These are phyloP conservation scores for Scaptomyza polygonia DNA, from an alignment of 2,888 invertebrate genomes.

Conservation along the genomic window DNA sequence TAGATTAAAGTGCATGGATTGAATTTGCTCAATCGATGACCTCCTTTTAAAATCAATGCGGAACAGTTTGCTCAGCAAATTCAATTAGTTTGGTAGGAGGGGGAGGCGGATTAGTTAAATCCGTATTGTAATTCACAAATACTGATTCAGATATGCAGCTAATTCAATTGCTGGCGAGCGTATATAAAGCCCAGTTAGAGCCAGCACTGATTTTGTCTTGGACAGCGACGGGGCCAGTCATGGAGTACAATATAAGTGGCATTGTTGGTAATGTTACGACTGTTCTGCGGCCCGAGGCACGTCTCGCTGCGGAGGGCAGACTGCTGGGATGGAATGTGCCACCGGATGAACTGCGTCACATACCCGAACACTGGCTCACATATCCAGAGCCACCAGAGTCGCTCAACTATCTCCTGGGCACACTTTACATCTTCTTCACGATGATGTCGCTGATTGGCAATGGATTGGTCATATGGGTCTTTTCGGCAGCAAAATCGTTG, in stretches of 20 bases:
- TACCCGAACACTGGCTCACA: conserved; percentile 92
- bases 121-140: conserved; percentile 48
- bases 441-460: conserved; percentile 91
- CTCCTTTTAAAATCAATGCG: conserved; percentile 56
- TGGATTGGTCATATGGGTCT: conserved; percentile 93
- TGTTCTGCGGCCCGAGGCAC: conserved; percentile 75
- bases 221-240: conserved; percentile 52
- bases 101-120: conserved; percentile 60
- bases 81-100: conserved; percentile 12
- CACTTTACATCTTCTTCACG: conserved; percentile 91
- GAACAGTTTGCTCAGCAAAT: conserved; percentile 48
- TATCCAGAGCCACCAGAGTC: conserved; percentile 92
- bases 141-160: conserved; percentile 45
- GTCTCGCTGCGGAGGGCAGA: conserved; percentile 81
- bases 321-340: conserved; percentile 91
- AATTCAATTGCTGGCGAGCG: conserved; percentile 62
- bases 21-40: conserved; percentile 17
- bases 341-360: conserved; percentile 89
- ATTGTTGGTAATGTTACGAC: conserved; percentile 74
- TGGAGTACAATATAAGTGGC: conserved; percentile 60
- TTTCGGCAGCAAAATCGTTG: conserved; percentile 85
- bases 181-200: conserved; percentile 48
- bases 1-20: conserved; percentile 13
- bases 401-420: conserved; percentile 91
- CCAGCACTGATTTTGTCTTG: conserved; percentile 66